Base-by-base conservation (phyloP, 2,888 invertebrate species). In the Eulithis testata region DNA sequence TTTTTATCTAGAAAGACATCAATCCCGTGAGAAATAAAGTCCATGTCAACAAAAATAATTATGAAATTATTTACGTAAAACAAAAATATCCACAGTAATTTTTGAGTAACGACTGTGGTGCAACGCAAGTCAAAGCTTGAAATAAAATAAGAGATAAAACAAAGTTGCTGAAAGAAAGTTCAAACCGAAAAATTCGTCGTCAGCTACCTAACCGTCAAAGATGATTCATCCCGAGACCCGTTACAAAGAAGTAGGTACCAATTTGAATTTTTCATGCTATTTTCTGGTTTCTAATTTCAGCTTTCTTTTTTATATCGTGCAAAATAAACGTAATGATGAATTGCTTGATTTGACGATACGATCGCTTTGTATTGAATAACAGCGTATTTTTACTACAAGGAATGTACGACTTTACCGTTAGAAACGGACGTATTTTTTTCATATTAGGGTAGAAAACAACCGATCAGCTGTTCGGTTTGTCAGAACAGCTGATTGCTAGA, bases 391-490 rank as follows among this genome's bases (percentile, higher is more conserved):
- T 31, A 1, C 49, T 50, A 58, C 40, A 21, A 47, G 14, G 7
- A 12, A 47, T 11, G 21, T 11, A 50, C 11, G 44, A 11, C 9
- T 43, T 31, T 52, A 40, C 44, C 31, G 52, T 52, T 37, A 31
- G 6, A 8, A 2, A 37, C n/a, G n/a, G 12, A 21, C 9, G 11
- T 14, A n/a, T 7, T 52, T 43, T 54, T 60, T 45, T 37, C 4
- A 44, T 37, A 21, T 27, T 44, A 8, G 50, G 49, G 55, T 57
- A 49, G 4, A 7, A 36, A 6, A 37, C 8, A 11, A 52, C 21
- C 12, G 55, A 62, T 43, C 62, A 63, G 62, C 62, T 63, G 62
- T 53, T 58, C 53, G 27, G 49, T 40, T 31, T 21, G 9, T 53
- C 37, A n/a, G 27, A 62, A 58, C 58, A 65, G 49, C 27, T 61